Evolutionary conservation across 2,888 invertebrate species (phyloP).

Genomic region (Drosophila falleni): DNA sequence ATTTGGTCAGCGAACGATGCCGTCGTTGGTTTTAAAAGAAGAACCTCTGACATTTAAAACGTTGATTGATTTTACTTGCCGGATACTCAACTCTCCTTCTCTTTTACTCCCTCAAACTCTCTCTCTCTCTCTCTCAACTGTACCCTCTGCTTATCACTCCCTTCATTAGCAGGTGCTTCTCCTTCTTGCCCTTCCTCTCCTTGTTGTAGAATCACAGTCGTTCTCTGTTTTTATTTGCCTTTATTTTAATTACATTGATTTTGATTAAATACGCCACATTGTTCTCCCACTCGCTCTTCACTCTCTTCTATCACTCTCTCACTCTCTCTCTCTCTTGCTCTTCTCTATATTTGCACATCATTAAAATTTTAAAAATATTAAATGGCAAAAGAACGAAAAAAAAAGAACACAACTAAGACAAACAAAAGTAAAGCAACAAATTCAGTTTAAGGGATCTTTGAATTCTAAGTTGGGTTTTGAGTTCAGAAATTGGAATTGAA

Average conservation of each 20-base stretch:
- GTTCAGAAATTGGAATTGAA: not conserved
- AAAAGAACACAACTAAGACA: constrained; percentile 69
- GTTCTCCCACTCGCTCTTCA: constrained; percentile 26
- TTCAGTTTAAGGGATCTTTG: constrained; percentile 21
- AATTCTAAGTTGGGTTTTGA: not conserved
- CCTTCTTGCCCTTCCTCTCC: not conserved
- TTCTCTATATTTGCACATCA: constrained; percentile 83
- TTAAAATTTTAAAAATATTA: constrained; percentile 84
- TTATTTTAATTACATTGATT: constrained; percentile 81
- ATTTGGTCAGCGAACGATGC: constrained; percentile 38
- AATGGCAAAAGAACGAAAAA: constrained; percentile 64
- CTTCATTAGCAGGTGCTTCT: constrained; percentile 14
- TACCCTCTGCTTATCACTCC: not conserved
- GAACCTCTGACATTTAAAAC: constrained; percentile 64
- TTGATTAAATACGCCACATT: constrained; percentile 64
- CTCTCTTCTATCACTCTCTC: too few relatives aligned
- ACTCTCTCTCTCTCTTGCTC: constrained; percentile 2
- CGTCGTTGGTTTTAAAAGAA: constrained; percentile 8
- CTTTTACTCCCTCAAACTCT: not conserved
- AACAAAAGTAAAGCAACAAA: constrained; percentile 47
- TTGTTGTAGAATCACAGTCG: constrained; percentile 15
- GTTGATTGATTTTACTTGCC: constrained; percentile 68
- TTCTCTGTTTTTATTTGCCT: constrained; percentile 48
- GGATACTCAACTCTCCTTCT: not conserved
- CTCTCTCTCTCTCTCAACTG: not conserved